Conservation (phyloP, 2,113 vertebrate species). For the Lasiurus borealis region DNA sequence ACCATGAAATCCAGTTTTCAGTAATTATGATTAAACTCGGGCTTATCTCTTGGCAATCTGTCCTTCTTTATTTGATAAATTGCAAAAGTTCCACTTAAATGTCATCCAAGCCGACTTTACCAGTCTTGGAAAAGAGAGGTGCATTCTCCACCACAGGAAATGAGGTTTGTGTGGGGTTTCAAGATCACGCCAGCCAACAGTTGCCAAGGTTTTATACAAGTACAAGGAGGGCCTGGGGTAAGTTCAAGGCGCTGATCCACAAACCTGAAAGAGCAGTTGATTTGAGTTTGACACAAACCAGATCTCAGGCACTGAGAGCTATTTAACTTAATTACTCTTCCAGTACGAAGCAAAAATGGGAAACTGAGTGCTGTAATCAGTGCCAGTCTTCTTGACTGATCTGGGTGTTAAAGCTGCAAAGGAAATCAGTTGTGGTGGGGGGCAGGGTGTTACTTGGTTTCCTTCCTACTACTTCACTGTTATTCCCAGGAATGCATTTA, state of each 20-base stretch:
- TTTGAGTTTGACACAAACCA: slow-evolving; percentile 51
- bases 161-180: background rate
- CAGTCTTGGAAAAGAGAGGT: background rate
- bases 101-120: background rate
- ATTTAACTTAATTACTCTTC: slow-evolving; percentile 67
- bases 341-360: slow-evolving; percentile 63
- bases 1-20: background rate
- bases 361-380: background rate
- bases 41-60: background rate
- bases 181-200: background rate
- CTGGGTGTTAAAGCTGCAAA: slow-evolving; percentile 65
- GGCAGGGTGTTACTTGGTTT: slow-evolving; percentile 53
- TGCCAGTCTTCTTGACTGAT: slow-evolving; percentile 38
- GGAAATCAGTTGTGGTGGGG: slow-evolving; percentile 37
- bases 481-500: slow-evolving; percentile 75
- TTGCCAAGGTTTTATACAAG: background rate
- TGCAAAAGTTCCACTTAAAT: background rate
- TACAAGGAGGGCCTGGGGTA: background rate
- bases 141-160: background rate
- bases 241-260: background rate
- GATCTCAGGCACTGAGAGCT: slow-evolving; percentile 16
- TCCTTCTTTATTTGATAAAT: background rate
- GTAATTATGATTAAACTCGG: background rate
- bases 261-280: background rate
- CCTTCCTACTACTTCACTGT: slow-evolving; percentile 69